Evolutionary conservation across 2,888 invertebrate genomes (phyloP), one percentile per base, ranked within the genome.

Genomic region (Cotesia congregata): DNA sequence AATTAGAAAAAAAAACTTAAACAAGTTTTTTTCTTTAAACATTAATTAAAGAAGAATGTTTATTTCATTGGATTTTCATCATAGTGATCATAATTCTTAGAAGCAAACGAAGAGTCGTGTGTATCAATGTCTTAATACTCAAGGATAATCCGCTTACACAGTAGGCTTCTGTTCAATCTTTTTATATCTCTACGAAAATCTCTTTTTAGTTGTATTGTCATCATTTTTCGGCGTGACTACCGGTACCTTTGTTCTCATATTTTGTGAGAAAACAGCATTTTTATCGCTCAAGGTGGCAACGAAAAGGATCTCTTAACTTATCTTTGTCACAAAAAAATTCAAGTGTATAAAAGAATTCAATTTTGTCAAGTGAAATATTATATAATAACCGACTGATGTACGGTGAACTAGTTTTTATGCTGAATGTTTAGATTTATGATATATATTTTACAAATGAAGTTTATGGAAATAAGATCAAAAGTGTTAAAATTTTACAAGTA

Each of bases 261-360:
- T 87, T 89, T 88, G 89, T 88, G 88, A 88, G 89, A 88, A 89
- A 89, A 89, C 89, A 89, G 86, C 86, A 88, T 88, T 89, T 88
- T 87, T 85, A 88, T 86, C 89, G 89, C 89, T 88, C 88, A 88
- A 89, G 88, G 89, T 89, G 89, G 80, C 85, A 87, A 86, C 89
- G 86, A 88, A 86, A 89, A 87, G 83, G 83, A 84, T 85, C 88
- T 88, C 88, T 88, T 88, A 88, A 88, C 88, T 88, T 86, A 86
- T 88, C 85, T 77, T 82, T 86, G 87, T 88, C 87, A 88, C 85
- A 88, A 88, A 86, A 87, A 78, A 75, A 80, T 80, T 78, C 69
- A 68, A 38, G 64, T 20, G 61, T 64, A 60, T 17, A 17, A 17
- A 17, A 17, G 17, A 17, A 17, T 17, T 17, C 17, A 17, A 17